These are phyloP conservation scores for Myanophis thanlyinensis DNA, from an alignment of 2,113 vertebrate species.

Conservation along the genomic window DNA sequence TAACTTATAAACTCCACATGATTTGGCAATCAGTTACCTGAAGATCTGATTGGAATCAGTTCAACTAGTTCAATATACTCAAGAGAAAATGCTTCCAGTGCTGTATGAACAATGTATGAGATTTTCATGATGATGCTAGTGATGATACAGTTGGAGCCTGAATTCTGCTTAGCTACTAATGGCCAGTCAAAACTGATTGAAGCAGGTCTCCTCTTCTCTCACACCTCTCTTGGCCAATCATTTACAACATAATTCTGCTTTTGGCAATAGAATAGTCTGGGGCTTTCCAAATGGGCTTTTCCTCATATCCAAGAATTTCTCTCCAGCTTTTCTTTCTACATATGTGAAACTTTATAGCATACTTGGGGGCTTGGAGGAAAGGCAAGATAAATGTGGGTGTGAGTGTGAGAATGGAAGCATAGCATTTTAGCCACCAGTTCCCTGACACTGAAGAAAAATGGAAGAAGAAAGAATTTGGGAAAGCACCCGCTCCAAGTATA, in stretches of 20 bases:
- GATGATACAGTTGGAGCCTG: not conserved
- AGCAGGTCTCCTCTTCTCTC: not conserved
- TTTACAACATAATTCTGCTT: not conserved
- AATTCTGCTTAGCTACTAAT: not conserved
- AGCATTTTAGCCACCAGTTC: not conserved
- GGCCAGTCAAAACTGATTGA: not conserved
- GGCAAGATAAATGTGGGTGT: not conserved
- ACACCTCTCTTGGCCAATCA: not conserved
- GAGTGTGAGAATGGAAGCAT: not conserved
- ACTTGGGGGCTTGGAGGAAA: not conserved
- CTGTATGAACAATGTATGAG: not conserved
- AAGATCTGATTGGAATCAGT: not conserved
- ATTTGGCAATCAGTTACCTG: not conserved
- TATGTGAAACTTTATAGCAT: not conserved
- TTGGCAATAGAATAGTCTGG: not conserved
- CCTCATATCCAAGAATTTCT: not conserved
- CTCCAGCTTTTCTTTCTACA: not conserved
- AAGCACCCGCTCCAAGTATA: not conserved
- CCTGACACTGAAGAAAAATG: not conserved
- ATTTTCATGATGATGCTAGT: not conserved
- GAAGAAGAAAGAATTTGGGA: not conserved
- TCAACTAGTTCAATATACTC: not conserved
- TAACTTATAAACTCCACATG: not conserved
- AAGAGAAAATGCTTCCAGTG: not conserved
- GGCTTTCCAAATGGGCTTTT: not conserved